Evolutionary conservation across 1,140 invertebrate species (phyloP), one percentile per base, ranked within the genome.

Genomic region (Hestina assimilis): DNA sequence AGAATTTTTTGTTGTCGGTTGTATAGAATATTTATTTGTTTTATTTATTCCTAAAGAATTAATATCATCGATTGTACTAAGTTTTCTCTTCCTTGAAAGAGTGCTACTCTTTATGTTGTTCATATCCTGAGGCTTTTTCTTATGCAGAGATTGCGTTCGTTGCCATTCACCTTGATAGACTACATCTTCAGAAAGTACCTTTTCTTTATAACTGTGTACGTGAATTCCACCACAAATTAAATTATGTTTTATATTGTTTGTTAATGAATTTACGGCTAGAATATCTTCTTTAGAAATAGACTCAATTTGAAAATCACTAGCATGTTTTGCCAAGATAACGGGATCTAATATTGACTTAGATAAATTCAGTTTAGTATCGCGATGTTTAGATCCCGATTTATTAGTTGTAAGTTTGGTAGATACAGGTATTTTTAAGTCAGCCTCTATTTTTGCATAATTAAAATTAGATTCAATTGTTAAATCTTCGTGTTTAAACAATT

Each of bases 151-250:
- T 45, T 29, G 56, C 12, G 11, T 31, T 38, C 56, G 52, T 50
- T 84, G 76, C 84, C 84, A 87, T 23, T 79, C 60, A 47, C 84
- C 83, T 74, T 82, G 80, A 59, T 72, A 87, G 6, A 86, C 50
- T 20, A 87, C 59, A 63, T 87, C 84, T 71, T 86, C 75, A 43
- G 69, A 80, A 11, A 56, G 29, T 45, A 67, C 46, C 40, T 59
- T 75, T 20, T 79, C 72, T 59, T 62, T 84, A 33, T 72, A 87
- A 59, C 81, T 84, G 51, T 86, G 84, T 3, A 87, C 63, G 51
- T 80, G 59, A 19, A 82, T 70, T n/a, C 75, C 74, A 17, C 84
- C 81, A 65, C 59, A 73, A 29, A 70, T 61, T 31, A 79, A 61
- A 45, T 66, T 79, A 17, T 69, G 54, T 26, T 38, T 65, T 24